Conservation (phyloP, 53 echinoderm and acorn worm genomes). For the Actinopyga echinites region DNA sequence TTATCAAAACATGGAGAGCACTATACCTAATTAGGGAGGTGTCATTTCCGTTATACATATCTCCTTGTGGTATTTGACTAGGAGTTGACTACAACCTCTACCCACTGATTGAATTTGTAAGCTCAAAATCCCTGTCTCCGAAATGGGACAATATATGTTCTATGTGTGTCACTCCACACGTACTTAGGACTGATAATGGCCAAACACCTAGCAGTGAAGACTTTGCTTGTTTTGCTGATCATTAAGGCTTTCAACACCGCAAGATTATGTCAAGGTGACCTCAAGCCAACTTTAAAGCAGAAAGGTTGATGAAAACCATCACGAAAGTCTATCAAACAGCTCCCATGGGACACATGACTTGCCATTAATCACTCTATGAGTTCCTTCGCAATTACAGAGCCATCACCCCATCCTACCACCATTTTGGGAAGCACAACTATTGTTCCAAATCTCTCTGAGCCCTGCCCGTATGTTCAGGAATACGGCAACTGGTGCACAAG, state of each 20-base stretch:
- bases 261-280: constrained; percentile 65
- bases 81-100: constrained; percentile 44
- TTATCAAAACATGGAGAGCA: too few species aligned
- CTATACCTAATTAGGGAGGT: too few species aligned
- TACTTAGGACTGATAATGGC: constrained; percentile 64
- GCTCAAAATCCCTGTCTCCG: constrained; percentile 50
- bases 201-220: constrained; percentile 60
- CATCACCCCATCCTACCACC: too few species aligned
- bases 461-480: too few species aligned
- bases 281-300: constrained; percentile 67
- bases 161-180: constrained; percentile 39
- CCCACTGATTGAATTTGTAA: constrained; percentile 50
- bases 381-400: constrained; percentile 67
- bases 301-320: constrained; percentile 56
- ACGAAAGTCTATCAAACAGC: constrained; percentile 60
- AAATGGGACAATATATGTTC: constrained; percentile 55
- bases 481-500: too few species aligned
- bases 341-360: constrained; percentile 33
- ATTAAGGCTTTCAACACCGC: constrained; percentile 61
- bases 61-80: constrained; percentile 17
- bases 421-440: too few species aligned
- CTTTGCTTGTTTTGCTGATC: constrained; percentile 56
- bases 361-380: constrained; percentile 58
- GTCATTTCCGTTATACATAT: too few species aligned
- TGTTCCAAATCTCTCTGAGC: too few species aligned